Evolutionary conservation across 1,140 invertebrate genomes (phyloP).

Genomic region (Physella acuta): DNA sequence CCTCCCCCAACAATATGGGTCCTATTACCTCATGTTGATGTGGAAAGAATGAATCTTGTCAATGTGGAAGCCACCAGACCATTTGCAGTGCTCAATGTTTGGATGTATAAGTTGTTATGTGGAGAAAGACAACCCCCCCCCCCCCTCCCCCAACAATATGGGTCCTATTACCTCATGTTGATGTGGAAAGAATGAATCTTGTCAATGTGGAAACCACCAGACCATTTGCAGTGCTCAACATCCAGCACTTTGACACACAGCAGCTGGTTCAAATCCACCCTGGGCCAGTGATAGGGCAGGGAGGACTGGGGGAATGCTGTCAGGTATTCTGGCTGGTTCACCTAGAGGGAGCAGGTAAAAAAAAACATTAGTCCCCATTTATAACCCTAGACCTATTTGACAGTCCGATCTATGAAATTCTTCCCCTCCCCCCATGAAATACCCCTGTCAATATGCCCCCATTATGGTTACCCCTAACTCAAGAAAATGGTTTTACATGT

Average conservation of each 20-base stretch:
- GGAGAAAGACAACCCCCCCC: too few relatives aligned
- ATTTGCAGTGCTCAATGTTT: conserved; percentile 68
- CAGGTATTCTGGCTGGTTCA: conserved; percentile 57
- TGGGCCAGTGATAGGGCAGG: conserved; percentile 93
- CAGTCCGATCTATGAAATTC: too few relatives aligned
- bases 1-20: too few relatives aligned
- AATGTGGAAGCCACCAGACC: conserved; percentile 93
- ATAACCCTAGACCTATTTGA: too few relatives aligned
- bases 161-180: conserved; percentile 85
- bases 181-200: conserved; percentile 85
- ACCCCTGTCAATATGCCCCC: too few relatives aligned
- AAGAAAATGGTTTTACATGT: too few relatives aligned
- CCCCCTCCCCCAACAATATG: too few relatives aligned
- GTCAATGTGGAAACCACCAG: conserved; percentile 90
- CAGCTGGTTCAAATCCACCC: conserved; percentile 82
- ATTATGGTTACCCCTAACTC: too few relatives aligned
- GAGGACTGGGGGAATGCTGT: conserved; percentile 82
- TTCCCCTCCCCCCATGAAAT: too few relatives aligned
- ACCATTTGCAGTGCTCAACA: conserved; percentile 74
- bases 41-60: conserved; percentile 86
- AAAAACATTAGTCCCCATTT: too few relatives aligned
- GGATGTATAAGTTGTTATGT: too few relatives aligned
- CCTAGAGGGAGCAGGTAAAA: too few relatives aligned
- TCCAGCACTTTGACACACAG: conserved; percentile 79
- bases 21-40: conserved; percentile 86